Percentiles rank a stretch among this genome's conserved stretches.
These are phyloP conservation scores for Strix aluco DNA, from an alignment of 2,113 vertebrate genomes.

Conservation along the genomic window DNA sequence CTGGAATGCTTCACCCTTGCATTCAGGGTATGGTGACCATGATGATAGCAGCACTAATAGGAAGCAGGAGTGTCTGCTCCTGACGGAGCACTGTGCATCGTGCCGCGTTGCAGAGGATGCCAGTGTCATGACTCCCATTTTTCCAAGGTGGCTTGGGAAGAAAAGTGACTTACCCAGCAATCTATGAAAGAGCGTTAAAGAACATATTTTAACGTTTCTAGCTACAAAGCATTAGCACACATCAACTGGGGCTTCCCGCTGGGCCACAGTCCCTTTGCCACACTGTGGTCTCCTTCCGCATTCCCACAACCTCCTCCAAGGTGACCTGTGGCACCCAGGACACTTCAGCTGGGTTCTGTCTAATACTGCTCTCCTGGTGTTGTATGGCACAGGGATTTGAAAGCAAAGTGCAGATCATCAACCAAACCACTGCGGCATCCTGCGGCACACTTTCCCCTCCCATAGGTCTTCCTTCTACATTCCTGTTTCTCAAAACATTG, in stretches of 20 bases:
- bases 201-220: not conserved
- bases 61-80: not conserved
- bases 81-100: not conserved
- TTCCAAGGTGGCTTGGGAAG: not conserved
- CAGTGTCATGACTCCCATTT: not conserved
- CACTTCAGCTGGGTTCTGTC: not conserved
- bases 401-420: not conserved
- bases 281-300: not conserved
- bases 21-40: fast-evolving
- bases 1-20: fast-evolving
- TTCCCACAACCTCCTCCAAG: not conserved
- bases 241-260: not conserved
- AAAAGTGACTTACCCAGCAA: not conserved
- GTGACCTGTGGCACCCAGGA: not conserved
- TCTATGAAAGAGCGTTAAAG: not conserved
- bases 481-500: not conserved
- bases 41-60: not conserved
- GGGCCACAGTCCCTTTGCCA: not conserved
- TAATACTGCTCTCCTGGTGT: not conserved
- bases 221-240: not conserved
- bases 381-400: not conserved
- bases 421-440: fast-evolving
- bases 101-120: fast-evolving
- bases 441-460: not conserved
- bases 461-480: not conserved